A percentile compares a stretch with the other conserved stretches of the same genome.
phyloP scores from a whole-genome alignment of 2,797 vertebrate genomes.

The Acridotheres tristis region DNA sequence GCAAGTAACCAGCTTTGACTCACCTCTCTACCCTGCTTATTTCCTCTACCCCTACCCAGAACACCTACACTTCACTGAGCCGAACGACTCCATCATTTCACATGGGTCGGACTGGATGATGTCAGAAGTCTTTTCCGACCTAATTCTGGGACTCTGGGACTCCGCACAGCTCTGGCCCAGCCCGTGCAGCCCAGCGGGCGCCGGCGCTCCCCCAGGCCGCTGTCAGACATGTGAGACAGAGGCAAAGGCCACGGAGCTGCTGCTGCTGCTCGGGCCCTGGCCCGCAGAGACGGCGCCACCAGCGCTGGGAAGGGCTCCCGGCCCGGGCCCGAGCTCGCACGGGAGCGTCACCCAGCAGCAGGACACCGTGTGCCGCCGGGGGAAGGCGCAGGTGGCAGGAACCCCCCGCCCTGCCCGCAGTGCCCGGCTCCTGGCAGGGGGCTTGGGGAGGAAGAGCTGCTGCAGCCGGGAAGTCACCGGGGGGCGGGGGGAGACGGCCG shows the following conservation, averaged over 20 bases:
- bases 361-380: not conserved
- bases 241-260: not conserved
- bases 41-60: no score
- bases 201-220: not conserved
- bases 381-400: not conserved
- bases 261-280: not conserved
- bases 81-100: not conserved
- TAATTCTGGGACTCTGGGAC: fast-evolving
- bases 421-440: not conserved
- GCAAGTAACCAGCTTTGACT: not conserved
- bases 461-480: not conserved
- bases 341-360: not conserved
- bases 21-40: not conserved
- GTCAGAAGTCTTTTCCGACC: not conserved
- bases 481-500: not conserved
- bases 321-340: not conserved
- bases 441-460: not conserved
- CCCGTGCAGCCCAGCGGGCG: not conserved
- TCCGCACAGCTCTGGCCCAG: fast-evolving
- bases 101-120: fast-evolving
- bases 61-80: not conserved
- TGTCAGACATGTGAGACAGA: not conserved
- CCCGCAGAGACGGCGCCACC: no score
- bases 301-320: not conserved
- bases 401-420: not conserved